Percentiles rank a stretch among this genome's conserved stretches.
phyloP scores from a whole-genome alignment of 2,113 vertebrate species.

The Azemiops feae region DNA sequence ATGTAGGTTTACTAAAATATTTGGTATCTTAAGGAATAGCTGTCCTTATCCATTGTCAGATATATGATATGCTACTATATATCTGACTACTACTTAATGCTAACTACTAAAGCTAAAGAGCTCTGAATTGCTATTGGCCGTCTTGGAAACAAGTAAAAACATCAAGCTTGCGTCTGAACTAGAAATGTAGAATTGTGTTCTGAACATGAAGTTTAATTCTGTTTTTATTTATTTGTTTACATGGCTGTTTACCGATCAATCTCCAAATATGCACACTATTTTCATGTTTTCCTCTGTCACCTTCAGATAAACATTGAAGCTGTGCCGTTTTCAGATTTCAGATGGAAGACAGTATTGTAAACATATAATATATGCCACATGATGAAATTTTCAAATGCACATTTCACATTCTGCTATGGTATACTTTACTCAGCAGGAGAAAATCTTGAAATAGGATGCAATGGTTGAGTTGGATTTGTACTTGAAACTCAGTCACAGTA shows the following conservation, averaged over 20 bases:
- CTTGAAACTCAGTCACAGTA: neutral
- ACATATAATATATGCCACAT: neutral
- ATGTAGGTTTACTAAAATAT: neutral
- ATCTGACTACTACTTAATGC: neutral
- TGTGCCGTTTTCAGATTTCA: neutral
- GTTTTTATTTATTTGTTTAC: neutral
- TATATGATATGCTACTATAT: neutral
- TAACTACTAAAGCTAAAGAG: neutral
- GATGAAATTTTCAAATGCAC: neutral
- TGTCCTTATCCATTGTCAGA: neutral
- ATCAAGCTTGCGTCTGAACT: neutral
- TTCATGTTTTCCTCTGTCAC: neutral
- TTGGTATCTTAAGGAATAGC: neutral
- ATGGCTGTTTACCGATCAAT: neutral
- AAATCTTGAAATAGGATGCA: neutral
- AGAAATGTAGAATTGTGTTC: neutral
- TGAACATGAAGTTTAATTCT: neutral
- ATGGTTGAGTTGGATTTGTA: neutral
- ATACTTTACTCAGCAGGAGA: neutral
- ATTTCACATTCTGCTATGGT: neutral
- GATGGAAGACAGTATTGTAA: neutral
- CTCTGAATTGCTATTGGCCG: neutral
- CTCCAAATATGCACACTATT: neutral
- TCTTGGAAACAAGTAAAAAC: neutral
- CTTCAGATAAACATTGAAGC: neutral